Evolutionary conservation across 1,140 invertebrate species (phyloP), one percentile per base, ranked within the genome.

Genomic region (Pseudomyrmex gracilis): DNA sequence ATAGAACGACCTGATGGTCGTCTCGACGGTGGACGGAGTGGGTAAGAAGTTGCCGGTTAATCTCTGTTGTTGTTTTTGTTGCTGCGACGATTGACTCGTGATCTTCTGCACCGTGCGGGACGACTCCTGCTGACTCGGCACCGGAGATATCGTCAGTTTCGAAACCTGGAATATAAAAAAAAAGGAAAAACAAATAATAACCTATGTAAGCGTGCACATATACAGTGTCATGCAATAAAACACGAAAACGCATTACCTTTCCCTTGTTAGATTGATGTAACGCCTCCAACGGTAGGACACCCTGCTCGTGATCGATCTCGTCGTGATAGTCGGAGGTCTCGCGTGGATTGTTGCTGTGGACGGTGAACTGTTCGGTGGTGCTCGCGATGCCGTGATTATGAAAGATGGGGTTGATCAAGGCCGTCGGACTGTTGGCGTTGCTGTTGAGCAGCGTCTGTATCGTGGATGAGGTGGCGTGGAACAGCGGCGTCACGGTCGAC

Each of bases 211-310:
- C 34, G 4, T 34, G 34, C 7, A 34, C 7, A 7, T 34, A 34
- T 34, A 7, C 34, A 34, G 34, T 45, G 34, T 47, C 45, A 20
- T 5, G n/a, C 2, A 3, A 2, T 64, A 34, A 64, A 61, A 51
- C n/a, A 17, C 15, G 13, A 76, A 63, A 13, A n/a, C n/a, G n/a
- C 20, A 7, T 10, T 57, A 94, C 91, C 87, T 94, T 93, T 88
- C 93, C 93, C 71, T 93, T 90, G 58, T 90, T 93, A 2, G 90
- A 92, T 7, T 93, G 92, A 55, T 94, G 93, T 2, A 94, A 84
- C 1, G 93, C 87, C 64, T 93, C 93, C 43, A 94, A 57, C 0
- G 90, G 84, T 85, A 90, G 90, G 67, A 93, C 85, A 7, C 74
- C 83, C 49, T 90, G 89, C 22, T 91, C 90, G 7, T 86, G 71